Conservation (phyloP, 2,888 invertebrate genomes). For the Stenotaenia linearis region DNA sequence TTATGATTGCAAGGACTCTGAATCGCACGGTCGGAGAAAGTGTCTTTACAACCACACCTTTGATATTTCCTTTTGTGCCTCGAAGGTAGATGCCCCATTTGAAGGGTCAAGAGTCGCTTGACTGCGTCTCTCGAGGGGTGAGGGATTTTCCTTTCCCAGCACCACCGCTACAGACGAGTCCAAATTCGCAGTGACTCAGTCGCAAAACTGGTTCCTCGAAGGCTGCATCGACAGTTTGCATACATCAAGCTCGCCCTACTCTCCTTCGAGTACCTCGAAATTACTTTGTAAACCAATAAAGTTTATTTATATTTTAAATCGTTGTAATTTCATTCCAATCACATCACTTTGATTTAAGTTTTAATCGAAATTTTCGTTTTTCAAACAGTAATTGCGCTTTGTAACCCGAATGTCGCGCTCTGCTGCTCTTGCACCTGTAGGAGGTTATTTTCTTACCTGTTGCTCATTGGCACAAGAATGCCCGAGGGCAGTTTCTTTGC, state of each 20-base stretch:
- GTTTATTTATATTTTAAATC: not conserved
- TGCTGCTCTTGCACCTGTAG: not conserved
- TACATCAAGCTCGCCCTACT: not conserved
- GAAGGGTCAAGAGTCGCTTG: constrained; percentile 23
- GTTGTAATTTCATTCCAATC: too few species aligned
- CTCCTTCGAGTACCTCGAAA: not conserved
- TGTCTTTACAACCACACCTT: not conserved
- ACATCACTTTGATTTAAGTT: too few species aligned
- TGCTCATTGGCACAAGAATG: constrained; percentile 7
- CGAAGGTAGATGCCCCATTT: constrained; percentile 16
- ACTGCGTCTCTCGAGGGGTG: constrained; percentile 13
- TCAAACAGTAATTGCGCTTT: not conserved
- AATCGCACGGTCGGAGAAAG: too few species aligned
- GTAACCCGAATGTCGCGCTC: not conserved
- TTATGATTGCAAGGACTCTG: too few species aligned
- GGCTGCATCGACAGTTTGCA: not conserved
- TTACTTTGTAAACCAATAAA: not conserved
- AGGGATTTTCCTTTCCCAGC: not conserved
- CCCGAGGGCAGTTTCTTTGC: constrained; percentile 6
- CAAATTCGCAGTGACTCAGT: not conserved
- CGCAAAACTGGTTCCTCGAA: constrained; percentile 16
- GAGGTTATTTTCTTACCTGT: constrained; percentile 22
- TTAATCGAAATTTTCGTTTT: not conserved
- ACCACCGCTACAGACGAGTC: not conserved
- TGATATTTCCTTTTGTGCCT: not conserved